Base-by-base conservation (phyloP, 1,140 invertebrate species). In the Linepithema humile region DNA sequence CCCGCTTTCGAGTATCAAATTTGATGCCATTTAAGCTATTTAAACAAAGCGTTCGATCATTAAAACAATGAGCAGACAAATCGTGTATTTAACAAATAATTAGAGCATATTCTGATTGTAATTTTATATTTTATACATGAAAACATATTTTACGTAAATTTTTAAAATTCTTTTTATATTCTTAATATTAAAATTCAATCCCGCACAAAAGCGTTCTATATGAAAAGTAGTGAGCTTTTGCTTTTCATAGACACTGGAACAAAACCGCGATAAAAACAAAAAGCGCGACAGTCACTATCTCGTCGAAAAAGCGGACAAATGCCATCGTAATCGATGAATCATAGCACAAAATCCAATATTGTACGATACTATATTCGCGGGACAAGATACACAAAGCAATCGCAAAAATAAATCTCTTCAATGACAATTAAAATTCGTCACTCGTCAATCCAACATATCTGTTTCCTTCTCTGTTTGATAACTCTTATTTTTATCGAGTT, bases 371-470 rank as follows among this genome's bases (percentile, higher is more conserved):
- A 60, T 60, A 60, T 60, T 20, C 5, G 29, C 1, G n/a, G 12
- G 1, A 20, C 29, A 12, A 23, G n/a, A 10, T 60, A 60, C 45
- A n/a, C 62, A 75, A 62, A 6, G 43, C 26, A 75, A 60, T 48
- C 5, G 6, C 38, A 45, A 60, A 43, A 48, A 17, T 20, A 17
- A 4, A 23, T 60, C 12, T 48, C 1, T 6, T 2, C 5, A 64
- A 32, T 73, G 23, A 43, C n/a, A 43, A 23, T 60, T 48, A 32
- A 75, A 75, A 75, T 62, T 62, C n/a, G 12, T 45, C 35, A 9
- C 43, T 74, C 10, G 29, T 35, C 23, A 59, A 29, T 59, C 9
- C 32, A 17, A n/a, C 10, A 12, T 17, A 3, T 32, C 38, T 5
- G 9, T 48, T 40, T 12, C n/a, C 9, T 20, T 23, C 6, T 48